These are phyloP conservation scores for Chiloscyllium punctatum DNA, from an alignment of 2,797 vertebrate genomes.

Conservation along the genomic window DNA sequence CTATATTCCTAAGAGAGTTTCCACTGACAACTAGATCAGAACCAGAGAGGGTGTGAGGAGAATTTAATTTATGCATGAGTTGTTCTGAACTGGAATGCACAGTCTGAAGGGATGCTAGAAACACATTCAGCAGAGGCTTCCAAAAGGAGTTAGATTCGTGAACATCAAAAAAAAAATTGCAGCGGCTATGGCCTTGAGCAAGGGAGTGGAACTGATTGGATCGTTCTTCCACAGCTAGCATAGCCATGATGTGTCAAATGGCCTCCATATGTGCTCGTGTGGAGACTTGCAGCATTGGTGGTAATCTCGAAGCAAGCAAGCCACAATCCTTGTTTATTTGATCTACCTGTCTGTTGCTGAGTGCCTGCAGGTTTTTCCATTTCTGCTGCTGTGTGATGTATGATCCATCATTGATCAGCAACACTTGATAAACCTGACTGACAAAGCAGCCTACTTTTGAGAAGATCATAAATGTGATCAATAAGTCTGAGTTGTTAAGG, in stretches of 20 bases:
- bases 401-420: neutral
- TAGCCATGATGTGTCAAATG: neutral
- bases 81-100: neutral
- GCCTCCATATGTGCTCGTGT: neutral
- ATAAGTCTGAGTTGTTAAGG: too few relatives aligned
- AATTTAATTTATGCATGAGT: neutral
- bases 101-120: neutral
- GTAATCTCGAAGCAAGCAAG: neutral
- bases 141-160: neutral
- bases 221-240: neutral
- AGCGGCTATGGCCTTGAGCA: neutral
- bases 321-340: neutral
- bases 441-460: neutral
- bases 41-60: neutral
- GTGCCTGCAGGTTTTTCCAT: neutral
- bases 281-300: neutral
- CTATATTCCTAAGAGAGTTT: too few relatives aligned
- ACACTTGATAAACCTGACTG: neutral
- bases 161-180: neutral
- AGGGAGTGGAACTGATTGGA: neutral
- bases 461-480: neutral
- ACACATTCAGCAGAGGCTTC: neutral
- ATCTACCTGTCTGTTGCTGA: neutral
- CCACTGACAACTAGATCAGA: too few relatives aligned
- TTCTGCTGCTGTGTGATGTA: neutral